Conservation (phyloP, 2,797 vertebrate genomes). For the Ptychadena robeensis region DNA sequence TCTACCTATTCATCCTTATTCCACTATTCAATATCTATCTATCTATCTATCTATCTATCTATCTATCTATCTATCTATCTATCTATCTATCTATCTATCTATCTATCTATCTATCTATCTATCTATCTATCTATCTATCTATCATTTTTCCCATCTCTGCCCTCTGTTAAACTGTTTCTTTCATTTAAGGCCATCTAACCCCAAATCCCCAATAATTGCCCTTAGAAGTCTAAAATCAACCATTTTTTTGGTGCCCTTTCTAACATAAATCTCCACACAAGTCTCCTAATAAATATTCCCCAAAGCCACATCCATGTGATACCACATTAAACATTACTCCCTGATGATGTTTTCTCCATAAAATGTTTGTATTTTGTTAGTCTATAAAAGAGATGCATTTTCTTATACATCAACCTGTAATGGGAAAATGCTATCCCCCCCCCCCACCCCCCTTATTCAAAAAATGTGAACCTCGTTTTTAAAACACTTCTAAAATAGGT, state of each 20-base stretch:
- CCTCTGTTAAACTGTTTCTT: not conserved
- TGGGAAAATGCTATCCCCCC: constrained; percentile 74
- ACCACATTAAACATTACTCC: constrained; percentile 78
- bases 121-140: not conserved
- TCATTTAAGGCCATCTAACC: too few relatives aligned
- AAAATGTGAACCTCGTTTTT: constrained; percentile 79
- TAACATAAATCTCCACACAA: not conserved
- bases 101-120: not conserved
- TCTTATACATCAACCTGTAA: constrained; percentile 75
- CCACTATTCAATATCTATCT: not conserved
- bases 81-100: constrained; percentile 5
- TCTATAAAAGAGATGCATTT: constrained; percentile 74
- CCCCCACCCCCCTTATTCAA: constrained; percentile 73
- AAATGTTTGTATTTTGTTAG: constrained; percentile 75
- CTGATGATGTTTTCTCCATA: constrained; percentile 76
- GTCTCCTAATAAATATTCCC: not conserved
- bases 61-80: not conserved
- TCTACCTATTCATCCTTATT: too few relatives aligned
- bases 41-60: not conserved
- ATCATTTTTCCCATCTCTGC: constrained; percentile 27
- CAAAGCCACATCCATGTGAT: constrained; percentile 62
- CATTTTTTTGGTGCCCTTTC: not conserved
- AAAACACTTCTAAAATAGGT: constrained; percentile 84
- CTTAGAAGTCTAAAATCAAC: not conserved
- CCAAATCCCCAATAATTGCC: not conserved